phyloP scores from a whole-genome alignment of 2,113 vertebrate genomes.

The Ictalurus furcatus region DNA sequence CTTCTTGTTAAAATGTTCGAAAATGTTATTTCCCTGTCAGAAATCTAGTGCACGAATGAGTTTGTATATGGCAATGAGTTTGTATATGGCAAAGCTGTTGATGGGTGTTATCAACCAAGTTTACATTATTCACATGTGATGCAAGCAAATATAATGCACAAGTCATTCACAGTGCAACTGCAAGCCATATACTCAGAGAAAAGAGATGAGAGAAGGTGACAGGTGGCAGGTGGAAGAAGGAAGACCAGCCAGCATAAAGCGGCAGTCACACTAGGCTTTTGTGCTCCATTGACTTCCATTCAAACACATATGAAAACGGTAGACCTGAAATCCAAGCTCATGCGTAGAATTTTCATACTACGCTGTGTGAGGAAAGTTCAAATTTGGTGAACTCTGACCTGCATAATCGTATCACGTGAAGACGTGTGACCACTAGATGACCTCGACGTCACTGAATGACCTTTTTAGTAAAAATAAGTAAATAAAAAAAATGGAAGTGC shows the following conservation, averaged over 20 bases:
- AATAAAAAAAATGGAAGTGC: too few relatives aligned
- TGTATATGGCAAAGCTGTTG: neutral
- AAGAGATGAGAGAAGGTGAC: neutral
- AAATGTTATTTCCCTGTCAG: neutral
- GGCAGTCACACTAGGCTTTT: too few relatives aligned
- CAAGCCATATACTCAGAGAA: slow-evolving; percentile 8
- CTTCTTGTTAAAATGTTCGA: neutral
- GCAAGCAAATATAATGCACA: neutral
- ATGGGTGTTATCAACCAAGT: neutral
- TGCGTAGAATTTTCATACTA: too few relatives aligned
- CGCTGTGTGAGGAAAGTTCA: too few relatives aligned
- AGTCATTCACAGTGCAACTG: slow-evolving; percentile 1
- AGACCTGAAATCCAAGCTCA: too few relatives aligned
- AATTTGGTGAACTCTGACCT: too few relatives aligned
- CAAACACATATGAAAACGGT: too few relatives aligned
- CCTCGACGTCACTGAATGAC: too few relatives aligned
- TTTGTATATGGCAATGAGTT: neutral
- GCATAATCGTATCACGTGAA: too few relatives aligned
- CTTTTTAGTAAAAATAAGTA: too few relatives aligned
- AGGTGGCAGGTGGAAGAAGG: neutral
- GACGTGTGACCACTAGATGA: too few relatives aligned
- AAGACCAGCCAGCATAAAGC: slow-evolving; percentile 2
- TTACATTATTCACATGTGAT: neutral
- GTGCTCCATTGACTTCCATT: too few relatives aligned
- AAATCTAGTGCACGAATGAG: neutral